Percentiles rank a stretch among this genome's conserved stretches.
phyloP scores from a whole-genome alignment of 2,888 invertebrate genomes.

The Leptopilina syphax region DNA sequence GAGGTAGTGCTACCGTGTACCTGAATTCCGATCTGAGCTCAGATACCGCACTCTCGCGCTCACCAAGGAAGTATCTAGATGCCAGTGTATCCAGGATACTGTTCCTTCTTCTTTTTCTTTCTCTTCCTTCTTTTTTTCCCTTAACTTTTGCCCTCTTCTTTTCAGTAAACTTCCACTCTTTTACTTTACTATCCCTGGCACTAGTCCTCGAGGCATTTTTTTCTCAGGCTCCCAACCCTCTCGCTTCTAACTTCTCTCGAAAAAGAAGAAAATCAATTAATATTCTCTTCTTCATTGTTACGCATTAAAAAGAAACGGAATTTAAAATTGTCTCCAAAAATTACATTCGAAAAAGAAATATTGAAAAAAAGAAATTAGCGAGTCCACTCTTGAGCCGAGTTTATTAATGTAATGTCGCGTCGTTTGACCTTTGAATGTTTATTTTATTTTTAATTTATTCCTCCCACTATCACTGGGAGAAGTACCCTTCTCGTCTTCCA shows the following conservation, averaged over 20 bases:
- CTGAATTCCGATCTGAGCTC: conserved; percentile 75
- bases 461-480: conserved; percentile 50
- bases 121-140: conserved; percentile 38
- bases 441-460: conserved; percentile 66
- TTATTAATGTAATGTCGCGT: conserved; percentile 63
- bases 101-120: conserved; percentile 55
- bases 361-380: conserved; percentile 23
- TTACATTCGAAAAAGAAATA: too few species aligned
- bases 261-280: too few species aligned
- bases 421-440: conserved; percentile 61
- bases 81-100: conserved; percentile 69
- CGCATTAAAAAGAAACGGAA: too few species aligned
- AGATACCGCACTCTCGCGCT: conserved; percentile 68
- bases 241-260: too few species aligned
- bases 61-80: conserved; percentile 70
- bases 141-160: conserved; percentile 47
- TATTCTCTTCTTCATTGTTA: too few species aligned
- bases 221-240: too few species aligned
- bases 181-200: not conserved
- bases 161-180: conserved; percentile 49
- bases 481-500: conserved; percentile 14
- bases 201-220: too few species aligned
- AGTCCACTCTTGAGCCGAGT: conserved; percentile 40
- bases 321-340: too few species aligned
- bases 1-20: conserved; percentile 75